Evolutionary conservation across 37 sponge, comb jelly and placozoan species (phyloP).

Genomic region (Haliclona indistincta): DNA sequence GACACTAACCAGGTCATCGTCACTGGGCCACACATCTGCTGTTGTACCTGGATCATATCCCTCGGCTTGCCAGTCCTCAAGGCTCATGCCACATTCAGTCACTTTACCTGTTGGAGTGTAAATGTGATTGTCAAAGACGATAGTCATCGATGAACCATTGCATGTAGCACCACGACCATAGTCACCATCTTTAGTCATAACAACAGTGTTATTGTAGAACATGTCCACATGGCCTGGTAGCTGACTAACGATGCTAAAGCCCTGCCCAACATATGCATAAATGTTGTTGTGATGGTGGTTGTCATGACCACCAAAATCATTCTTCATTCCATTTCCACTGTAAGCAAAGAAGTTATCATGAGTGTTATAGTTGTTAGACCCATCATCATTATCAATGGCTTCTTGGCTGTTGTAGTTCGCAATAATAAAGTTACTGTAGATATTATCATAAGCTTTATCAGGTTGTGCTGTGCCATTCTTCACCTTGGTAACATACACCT

Average conservation of each 20-base stretch:
- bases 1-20: constrained; percentile 25
- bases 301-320: constrained; percentile 40
- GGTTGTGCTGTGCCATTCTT: constrained; percentile 13
- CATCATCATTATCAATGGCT: constrained; percentile 54
- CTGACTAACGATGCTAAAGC: constrained; percentile 43
- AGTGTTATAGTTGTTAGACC: constrained; percentile 27
- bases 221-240: constrained; percentile 57
- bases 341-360: constrained; percentile 40
- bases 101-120: constrained; percentile 67
- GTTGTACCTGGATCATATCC: constrained; percentile 64
- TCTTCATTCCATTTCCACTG: constrained; percentile 56
- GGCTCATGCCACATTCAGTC: constrained; percentile 58
- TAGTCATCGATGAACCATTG: constrained; percentile 44
- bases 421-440: constrained; percentile 36
- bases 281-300: constrained; percentile 36
- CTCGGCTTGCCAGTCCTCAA: constrained; percentile 59
- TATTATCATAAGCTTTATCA: constrained; percentile 5
- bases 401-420: constrained; percentile 18
- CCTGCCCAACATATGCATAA: constrained; percentile 36
- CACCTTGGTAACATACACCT: constrained; percentile 31
- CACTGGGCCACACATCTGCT: constrained; percentile 29
- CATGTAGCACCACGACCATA: constrained; percentile 42
- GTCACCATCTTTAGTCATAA: constrained; percentile 41
- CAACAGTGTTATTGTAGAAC: constrained; percentile 65
- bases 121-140: constrained; percentile 55